phyloP scores from a whole-genome alignment of 2,888 invertebrate genomes.

The Agrochola litura region DNA sequence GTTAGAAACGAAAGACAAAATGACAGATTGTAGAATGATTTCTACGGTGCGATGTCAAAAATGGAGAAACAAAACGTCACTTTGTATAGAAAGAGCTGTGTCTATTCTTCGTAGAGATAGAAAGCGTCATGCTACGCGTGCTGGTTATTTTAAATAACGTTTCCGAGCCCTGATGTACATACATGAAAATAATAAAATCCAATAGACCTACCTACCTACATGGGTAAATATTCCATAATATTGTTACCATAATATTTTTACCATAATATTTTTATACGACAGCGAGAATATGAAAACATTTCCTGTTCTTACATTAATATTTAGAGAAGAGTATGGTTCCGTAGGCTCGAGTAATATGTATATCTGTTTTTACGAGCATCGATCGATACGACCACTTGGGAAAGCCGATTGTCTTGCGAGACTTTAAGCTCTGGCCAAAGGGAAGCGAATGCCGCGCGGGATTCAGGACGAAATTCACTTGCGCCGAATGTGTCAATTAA shows the following conservation, averaged over 20 bases:
- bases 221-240: constrained; percentile 3
- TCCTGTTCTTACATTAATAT: constrained; percentile 11
- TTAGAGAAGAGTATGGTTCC: constrained; percentile 1
- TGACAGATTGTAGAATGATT: no score
- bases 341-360: background rate
- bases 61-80: no score
- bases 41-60: no score
- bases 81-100: no score
- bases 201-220: background rate
- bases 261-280: constrained; percentile 19
- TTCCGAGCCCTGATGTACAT: background rate
- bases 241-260: constrained; percentile 8
- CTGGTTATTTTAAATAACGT: no score
- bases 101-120: no score
- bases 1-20: no score
- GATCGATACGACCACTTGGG: background rate
- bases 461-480: background rate
- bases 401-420: background rate
- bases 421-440: background rate
- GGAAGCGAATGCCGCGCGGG: background rate
- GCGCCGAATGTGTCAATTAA: background rate
- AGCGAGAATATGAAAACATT: constrained; percentile 8
- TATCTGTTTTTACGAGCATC: constrained; percentile 15
- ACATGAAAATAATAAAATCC: background rate
- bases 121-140: no score